These are phyloP conservation scores for Eretmochelys imbricata DNA, from an alignment of 2,113 vertebrate genomes.

Conservation along the genomic window DNA sequence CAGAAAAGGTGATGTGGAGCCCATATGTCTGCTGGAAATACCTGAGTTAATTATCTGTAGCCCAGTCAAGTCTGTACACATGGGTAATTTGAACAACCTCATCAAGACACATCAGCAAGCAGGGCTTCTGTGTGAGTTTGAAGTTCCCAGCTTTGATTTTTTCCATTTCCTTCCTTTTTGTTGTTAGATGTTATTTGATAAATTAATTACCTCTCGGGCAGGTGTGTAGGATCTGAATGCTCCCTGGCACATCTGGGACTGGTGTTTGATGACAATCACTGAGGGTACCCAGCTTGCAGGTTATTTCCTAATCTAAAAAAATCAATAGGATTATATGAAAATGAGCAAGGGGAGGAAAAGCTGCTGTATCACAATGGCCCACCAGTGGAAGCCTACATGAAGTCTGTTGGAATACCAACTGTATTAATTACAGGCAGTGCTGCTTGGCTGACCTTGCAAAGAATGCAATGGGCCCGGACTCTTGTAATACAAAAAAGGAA, in stretches of 20 bases:
- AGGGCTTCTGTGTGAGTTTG: background rate
- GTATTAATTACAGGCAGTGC: slow-evolving; percentile 49
- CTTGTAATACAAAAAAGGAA: slow-evolving; percentile 39
- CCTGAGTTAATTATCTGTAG: slow-evolving; percentile 38
- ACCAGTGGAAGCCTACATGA: slow-evolving; percentile 33
- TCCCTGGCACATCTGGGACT: background rate
- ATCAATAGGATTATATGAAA: background rate
- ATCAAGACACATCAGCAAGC: background rate
- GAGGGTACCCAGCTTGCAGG: slow-evolving; percentile 6
- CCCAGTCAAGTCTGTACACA: slow-evolving; percentile 45
- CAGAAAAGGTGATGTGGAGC: slow-evolving; percentile 46
- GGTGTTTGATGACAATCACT: slow-evolving; percentile 37
- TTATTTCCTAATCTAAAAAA: slow-evolving; percentile 47
- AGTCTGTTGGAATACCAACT: slow-evolving; percentile 62
- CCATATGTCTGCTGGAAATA: slow-evolving; percentile 22
- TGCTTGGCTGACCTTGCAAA: slow-evolving; percentile 53
- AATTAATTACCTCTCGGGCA: slow-evolving; percentile 56
- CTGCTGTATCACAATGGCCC: slow-evolving; percentile 53
- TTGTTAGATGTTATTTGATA: slow-evolving; percentile 20
- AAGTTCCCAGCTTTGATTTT: background rate
- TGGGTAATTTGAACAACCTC: slow-evolving; percentile 50
- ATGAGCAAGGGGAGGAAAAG: slow-evolving; percentile 44
- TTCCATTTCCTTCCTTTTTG: slow-evolving; percentile 5
- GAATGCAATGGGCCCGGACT: slow-evolving; percentile 23
- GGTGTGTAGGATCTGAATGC: background rate